Conservation (phyloP, 2,888 invertebrate species). For the Drymonia ruficornis region DNA sequence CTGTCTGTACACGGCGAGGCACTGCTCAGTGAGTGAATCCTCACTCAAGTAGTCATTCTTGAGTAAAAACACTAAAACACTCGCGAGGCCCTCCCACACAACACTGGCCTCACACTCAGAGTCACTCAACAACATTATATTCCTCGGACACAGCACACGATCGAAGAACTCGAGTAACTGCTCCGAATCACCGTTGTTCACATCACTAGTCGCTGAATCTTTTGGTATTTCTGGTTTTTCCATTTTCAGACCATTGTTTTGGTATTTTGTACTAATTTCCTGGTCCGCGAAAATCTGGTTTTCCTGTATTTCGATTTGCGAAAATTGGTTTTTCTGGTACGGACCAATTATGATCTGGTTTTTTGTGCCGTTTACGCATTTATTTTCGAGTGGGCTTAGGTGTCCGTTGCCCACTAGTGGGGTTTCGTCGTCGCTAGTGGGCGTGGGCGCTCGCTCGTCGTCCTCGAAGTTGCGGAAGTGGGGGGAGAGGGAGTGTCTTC, state of each 20-base stretch:
- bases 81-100: constrained; percentile 72
- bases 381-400: neutral
- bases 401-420: neutral
- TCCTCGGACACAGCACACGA: constrained; percentile 69
- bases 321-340: neutral
- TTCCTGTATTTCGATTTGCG: neutral
- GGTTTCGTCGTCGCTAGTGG: constrained; percentile 58
- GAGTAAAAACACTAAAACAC: constrained; percentile 78
- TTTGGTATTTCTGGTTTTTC: constrained; percentile 13
- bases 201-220: constrained; percentile 11
- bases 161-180: constrained; percentile 61
- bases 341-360: neutral
- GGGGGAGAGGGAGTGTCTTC: constrained; percentile 53
- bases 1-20: constrained; percentile 87
- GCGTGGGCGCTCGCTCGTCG: constrained; percentile 54
- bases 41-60: constrained; percentile 83
- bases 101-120: constrained; percentile 39
- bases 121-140: constrained; percentile 62
- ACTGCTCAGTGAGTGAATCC: constrained; percentile 87
- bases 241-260: neutral
- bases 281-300: neutral
- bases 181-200: constrained; percentile 14
- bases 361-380: neutral
- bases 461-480: constrained; percentile 57
- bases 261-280: neutral